Evolutionary conservation across 2,888 invertebrate species (phyloP).

Genomic region (Cyclophora albipunctata): DNA sequence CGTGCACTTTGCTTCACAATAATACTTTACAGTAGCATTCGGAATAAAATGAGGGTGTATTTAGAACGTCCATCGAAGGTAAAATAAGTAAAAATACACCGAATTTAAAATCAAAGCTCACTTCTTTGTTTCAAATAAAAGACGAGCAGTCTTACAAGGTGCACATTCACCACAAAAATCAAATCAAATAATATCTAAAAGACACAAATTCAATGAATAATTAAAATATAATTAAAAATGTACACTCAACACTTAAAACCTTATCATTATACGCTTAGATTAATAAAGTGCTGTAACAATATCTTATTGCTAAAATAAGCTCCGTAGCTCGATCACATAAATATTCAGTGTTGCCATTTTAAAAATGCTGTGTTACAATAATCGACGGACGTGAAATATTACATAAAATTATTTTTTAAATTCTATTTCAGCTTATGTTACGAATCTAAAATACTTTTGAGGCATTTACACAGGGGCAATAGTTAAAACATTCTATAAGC

Average conservation of each 20-base stretch:
- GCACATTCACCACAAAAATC: slow-evolving; percentile 2
- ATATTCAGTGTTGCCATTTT: slow-evolving; percentile 36
- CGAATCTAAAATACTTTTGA: no score
- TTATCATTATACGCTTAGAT: slow-evolving; percentile 12
- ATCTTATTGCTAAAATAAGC: slow-evolving; percentile 21
- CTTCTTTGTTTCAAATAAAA: neutral
- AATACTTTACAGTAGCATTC: neutral
- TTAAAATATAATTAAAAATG: neutral
- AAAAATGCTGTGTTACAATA: slow-evolving; percentile 21
- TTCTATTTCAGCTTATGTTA: slow-evolving; percentile 1
- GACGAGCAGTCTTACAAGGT: neutral
- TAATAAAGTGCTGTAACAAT: slow-evolving; percentile 16
- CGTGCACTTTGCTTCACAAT: neutral
- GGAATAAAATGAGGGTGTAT: neutral
- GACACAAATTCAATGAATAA: neutral
- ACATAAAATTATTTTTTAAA: slow-evolving; percentile 1
- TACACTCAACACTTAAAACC: neutral
- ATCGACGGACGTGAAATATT: slow-evolving; percentile 28
- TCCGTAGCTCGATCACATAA: slow-evolving; percentile 47
- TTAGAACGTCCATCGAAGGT: neutral
- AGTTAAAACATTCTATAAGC: no score
- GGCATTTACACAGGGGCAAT: no score
- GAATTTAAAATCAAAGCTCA: neutral
- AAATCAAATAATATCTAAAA: slow-evolving; percentile 22
- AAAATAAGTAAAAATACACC: neutral